Base-by-base conservation (phyloP, 2,888 invertebrate species). In the Tinea semifulvella region DNA sequence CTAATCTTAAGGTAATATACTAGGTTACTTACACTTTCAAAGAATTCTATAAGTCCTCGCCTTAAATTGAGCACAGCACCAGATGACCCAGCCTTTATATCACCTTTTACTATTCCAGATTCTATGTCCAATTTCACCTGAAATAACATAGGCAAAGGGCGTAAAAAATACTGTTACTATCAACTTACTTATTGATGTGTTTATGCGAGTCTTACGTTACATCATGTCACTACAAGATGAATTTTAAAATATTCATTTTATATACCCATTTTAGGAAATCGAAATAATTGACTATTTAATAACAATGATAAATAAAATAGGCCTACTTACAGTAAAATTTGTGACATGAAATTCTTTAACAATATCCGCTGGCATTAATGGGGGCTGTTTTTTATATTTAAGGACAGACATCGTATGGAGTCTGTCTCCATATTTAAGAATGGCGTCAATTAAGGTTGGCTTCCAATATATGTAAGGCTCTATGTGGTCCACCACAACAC, bases 391-490 rank as follows among this genome's bases (percentile, higher is more conserved):
- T 1, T 46, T 19, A 0, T 75, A 72, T 0, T 50, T 50, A 0
- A 65, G 64, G 31, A 75, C 53, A 0, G 84, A 79, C 54, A 74
- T 68, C 0, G 82, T 82, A 55, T 85, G 82, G 2, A 89, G 58
- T 0, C 83, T 58, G 60, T 89, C 88, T 0, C 88, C 89, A 48
- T 88, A 87, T 51, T 84, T 84, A 7, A 88, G 54, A 2, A 88
- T 70, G 0, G 83, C 77, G 58, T 88, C 86, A 3, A 89, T 57
- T 1, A 87, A 64, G 1, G 67, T 58, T 0, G 82, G 60, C 43
- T 84, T 85, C 84, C 87, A 88, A 48, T 79, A 73, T 0, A 66
- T 58, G 36, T 85, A 73, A 0, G 83, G 82, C 53, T 85, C 87
- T 1, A 86, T 74, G 40, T 75, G 63, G 0, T 84, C 83, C 1